These are phyloP conservation scores for Steinernema hermaphroditum DNA, from an alignment of 2,888 invertebrate species.

Conservation along the genomic window DNA sequence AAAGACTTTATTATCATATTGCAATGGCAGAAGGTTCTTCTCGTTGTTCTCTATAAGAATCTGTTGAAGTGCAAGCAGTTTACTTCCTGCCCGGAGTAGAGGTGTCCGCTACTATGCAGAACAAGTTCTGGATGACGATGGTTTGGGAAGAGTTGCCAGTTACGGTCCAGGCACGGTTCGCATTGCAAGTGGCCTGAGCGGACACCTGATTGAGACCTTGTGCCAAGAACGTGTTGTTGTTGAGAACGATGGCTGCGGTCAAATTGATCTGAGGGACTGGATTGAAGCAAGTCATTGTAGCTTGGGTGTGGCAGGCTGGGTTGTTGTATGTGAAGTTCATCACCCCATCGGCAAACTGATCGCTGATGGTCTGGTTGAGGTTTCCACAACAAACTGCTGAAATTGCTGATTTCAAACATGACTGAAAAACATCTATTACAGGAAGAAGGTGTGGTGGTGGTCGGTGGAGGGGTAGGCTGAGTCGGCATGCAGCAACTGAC, in stretches of 20 bases:
- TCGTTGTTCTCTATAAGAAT: background rate
- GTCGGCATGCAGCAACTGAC: conserved; percentile 26
- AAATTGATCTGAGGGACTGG: conserved; percentile 1
- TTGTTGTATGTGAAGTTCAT: conserved; percentile 16
- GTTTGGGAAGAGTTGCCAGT: conserved; percentile 8
- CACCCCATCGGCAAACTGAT: conserved; percentile 8
- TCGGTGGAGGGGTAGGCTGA: background rate
- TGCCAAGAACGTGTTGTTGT: conserved; percentile 23
- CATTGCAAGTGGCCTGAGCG: background rate
- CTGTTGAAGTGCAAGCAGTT: background rate
- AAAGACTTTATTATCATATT: conserved; percentile 17
- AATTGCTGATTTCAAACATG: too few relatives aligned
- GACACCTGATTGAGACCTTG: background rate
- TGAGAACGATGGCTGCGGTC: conserved; percentile 10
- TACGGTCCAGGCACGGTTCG: background rate
- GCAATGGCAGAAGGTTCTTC: conserved; percentile 15
- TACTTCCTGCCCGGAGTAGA: background rate
- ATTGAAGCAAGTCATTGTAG: background rate
- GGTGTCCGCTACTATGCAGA: conserved; percentile 16
- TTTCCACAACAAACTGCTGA: background rate
- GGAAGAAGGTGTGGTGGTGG: background rate
- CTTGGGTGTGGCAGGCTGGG: background rate
- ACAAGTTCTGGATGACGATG: conserved; percentile 4
- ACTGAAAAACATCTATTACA: background rate
- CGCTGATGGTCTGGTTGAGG: background rate